Percentiles rank a stretch among this genome's conserved stretches.
phyloP scores from a whole-genome alignment of 2,797 vertebrate species.

The Agapornis canus region DNA sequence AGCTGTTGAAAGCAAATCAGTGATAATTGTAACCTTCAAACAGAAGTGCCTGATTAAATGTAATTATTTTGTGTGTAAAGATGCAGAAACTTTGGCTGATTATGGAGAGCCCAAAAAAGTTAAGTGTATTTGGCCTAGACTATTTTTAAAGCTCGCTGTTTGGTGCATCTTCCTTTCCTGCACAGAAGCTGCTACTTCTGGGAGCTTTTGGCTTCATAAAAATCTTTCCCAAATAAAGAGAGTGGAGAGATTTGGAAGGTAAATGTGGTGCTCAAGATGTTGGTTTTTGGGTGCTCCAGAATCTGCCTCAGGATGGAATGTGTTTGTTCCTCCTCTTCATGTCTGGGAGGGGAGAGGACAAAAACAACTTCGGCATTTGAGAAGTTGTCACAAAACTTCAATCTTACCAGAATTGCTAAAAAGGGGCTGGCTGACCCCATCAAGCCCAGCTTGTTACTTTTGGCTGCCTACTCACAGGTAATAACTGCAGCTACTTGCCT shows the following conservation, averaged over 20 bases:
- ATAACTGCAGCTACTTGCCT: not conserved
- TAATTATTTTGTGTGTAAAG: slow-evolving; percentile 30
- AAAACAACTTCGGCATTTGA: rapidly evolving
- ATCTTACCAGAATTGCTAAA: not conserved
- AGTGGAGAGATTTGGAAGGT: not conserved
- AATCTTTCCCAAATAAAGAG: not conserved
- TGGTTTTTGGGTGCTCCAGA: not conserved
- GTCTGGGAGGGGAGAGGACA: rapidly evolving
- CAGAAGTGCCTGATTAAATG: slow-evolving; percentile 54
- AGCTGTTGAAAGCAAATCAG: slow-evolving; percentile 49
- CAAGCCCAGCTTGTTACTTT: not conserved
- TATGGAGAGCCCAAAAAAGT: not conserved
- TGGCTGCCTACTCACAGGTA: not conserved
- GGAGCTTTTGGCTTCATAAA: not conserved
- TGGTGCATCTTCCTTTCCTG: not conserved
- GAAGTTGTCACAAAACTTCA: not conserved
- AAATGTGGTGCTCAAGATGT: not conserved
- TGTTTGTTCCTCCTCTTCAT: not conserved
- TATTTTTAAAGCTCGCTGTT: not conserved
- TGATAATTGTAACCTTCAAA: slow-evolving; percentile 56
- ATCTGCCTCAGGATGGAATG: not conserved
- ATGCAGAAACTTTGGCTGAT: not conserved
- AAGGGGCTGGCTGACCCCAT: not conserved
- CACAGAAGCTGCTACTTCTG: not conserved
- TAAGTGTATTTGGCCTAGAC: not conserved